Percentiles rank a stretch among this genome's conserved stretches.
phyloP scores from a whole-genome alignment of 2,113 vertebrate genomes.

The Mixornis gularis region DNA sequence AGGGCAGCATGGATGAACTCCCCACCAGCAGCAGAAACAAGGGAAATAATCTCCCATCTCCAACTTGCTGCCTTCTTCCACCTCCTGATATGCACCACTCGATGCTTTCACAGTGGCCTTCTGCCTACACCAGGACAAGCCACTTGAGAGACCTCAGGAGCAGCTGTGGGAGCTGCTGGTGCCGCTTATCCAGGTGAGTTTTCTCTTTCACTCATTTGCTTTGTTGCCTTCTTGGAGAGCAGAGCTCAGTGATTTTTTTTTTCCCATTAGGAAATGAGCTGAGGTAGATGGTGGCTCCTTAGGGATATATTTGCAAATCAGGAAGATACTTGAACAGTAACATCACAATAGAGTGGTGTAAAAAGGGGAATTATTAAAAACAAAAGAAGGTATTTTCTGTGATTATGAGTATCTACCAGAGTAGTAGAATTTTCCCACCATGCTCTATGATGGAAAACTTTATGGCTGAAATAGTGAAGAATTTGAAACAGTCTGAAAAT shows the following conservation, averaged over 20 bases:
- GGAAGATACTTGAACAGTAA: neutral
- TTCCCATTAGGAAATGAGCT: neutral
- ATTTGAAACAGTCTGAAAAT: neutral
- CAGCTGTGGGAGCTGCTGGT: neutral
- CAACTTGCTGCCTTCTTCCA: neutral
- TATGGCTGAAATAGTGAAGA: neutral
- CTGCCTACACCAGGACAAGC: neutral
- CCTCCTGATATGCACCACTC: fast-evolving
- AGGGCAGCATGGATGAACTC: neutral
- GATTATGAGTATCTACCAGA: neutral
- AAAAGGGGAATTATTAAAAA: neutral
- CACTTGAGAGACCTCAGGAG: neutral
- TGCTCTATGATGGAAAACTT: neutral
- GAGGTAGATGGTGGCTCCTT: neutral
- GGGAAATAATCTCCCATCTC: neutral
- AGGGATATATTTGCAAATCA: neutral
- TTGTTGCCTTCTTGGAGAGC: neutral
- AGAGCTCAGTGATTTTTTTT: neutral
- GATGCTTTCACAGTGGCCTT: neutral
- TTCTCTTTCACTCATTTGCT: neutral
- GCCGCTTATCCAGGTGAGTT: neutral
- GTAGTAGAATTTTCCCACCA: neutral
- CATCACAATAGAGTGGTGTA: neutral
- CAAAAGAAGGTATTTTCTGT: neutral
- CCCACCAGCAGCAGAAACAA: neutral